A percentile compares a stretch with the other conserved stretches of the same genome.
Conservation (phyloP, 2,797 vertebrate species). For the Synanceia verrucosa region DNA sequence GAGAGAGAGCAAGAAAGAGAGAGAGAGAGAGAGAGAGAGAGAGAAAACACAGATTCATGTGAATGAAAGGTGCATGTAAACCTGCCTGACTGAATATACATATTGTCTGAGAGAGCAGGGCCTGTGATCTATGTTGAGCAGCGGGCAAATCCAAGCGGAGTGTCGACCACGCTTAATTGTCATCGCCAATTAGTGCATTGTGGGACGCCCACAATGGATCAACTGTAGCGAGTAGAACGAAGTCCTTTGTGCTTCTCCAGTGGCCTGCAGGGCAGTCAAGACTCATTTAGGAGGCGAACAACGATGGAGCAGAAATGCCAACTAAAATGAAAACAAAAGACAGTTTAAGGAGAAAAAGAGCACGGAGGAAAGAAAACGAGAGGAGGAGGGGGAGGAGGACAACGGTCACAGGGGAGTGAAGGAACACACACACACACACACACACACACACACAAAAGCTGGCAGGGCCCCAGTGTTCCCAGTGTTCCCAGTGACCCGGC, state of each 20-base stretch:
- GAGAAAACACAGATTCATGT: neutral
- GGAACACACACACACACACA: conserved; percentile 21
- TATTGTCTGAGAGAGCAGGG: conserved; percentile 26
- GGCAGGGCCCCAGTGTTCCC: conserved; percentile 62
- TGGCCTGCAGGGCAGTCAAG: conserved; percentile 94
- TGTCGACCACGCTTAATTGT: conserved; percentile 89
- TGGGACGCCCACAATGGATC: conserved; percentile 90
- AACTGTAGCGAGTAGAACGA: conserved; percentile 90
- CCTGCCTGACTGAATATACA: conserved; percentile 41
- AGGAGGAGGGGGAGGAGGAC: conserved; percentile 39
- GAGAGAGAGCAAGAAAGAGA: neutral
- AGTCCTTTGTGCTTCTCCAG: conserved; percentile 93
- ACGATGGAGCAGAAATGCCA: conserved; percentile 90
- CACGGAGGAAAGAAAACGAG: conserved; percentile 50
- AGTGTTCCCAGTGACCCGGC: conserved; percentile 71
- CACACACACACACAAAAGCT: conserved; percentile 67
- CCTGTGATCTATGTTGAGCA: conserved; percentile 67
- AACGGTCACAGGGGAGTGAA: conserved; percentile 75
- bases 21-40: neutral
- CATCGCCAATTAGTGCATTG: conserved; percentile 96
- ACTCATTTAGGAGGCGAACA: conserved; percentile 92
- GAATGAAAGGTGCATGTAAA: conserved; percentile 37
- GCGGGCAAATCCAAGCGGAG: conserved; percentile 87
- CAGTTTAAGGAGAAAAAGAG: conserved; percentile 78
- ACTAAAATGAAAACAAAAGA: conserved; percentile 85